Base-by-base conservation (phyloP, 2,797 vertebrate genomes). In the Labeo calbasu region DNA sequence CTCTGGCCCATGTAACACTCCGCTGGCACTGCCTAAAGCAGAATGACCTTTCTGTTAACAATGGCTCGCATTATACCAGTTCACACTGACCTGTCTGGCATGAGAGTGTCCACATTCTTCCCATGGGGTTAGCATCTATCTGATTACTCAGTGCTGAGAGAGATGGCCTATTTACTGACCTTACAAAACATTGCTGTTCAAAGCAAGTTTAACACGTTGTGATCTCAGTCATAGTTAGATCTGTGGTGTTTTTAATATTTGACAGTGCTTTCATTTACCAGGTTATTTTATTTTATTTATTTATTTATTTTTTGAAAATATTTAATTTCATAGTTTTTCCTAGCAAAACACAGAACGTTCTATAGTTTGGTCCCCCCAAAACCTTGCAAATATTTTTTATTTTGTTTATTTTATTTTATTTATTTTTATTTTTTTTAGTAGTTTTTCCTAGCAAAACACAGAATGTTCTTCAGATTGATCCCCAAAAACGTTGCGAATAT, bases 31-130 rank as follows among this genome's bases (percentile, higher is more conserved):
- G 84, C 57, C 84, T 83, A 72, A 84, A 86, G 86, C 77, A 71
- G 68, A 89, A 81, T 92, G 92, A 93, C 92, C 93, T 90, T 87
- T 91, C 32, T 91, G 88, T 81, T 71, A 88, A 88, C 88, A 90
- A 86, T 90, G 90, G 78, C 85, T 86, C 88, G 85, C 87, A 91
- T 94, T 92, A 86, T 90, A 84, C 88, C 66, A 72, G 75, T 77
- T 48, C 75, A 83, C 71, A 88, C 89, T 91, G 92, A 90, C 87
- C 87, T 86, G 87, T 72, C 81, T 89, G 87, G 86, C 87, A 87
- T 82, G 81, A 85, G 50, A 83, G 40, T 83, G 69, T 61, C 79
- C 77, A 85, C 87, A 89, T 88, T 89, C 84, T 79, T 82, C 55
- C 72, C 82, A 86, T 66, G 79, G 84, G 85, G 75, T 84, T 82